Evolutionary conservation across 1,140 invertebrate genomes (phyloP), one percentile per base, ranked within the genome.

Genomic region (Micrasema longulum): DNA sequence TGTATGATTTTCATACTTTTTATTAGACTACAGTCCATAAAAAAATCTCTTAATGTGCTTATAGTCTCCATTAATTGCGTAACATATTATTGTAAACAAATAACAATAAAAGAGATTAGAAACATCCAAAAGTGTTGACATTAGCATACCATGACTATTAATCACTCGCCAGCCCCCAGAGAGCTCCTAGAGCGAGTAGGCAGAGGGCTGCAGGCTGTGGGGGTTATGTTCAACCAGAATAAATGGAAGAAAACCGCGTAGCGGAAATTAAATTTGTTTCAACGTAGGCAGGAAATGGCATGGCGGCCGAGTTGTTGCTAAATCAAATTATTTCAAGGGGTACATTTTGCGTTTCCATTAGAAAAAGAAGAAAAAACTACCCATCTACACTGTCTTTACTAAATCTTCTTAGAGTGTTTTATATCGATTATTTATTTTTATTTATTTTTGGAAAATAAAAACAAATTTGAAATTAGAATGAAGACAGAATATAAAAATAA

Each of bases 191-290:
- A 4, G n/a, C 12, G 2, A 5, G 16, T 14, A 11, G n/a, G 0
- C 5, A 23, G 23, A 11, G n/a, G n/a, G n/a, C n/a, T n/a, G 12
- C 50, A 23, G 20, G 7, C 18, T 10, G 26, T 22, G 11, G n/a
- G 3, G 2, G 12, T 12, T 26, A 3, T n/a, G 26, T 26, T 12
- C 26, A n/a, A 14, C 12, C 26, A 11, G 26, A 57, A 57, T 35
- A 36, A 36, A 57, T 57, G 53, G 53, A 57, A 57, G 53, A 57
- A 57, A 57, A 57, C 53, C 53, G 53, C 53, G 53, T 14, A 16
- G 36, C 53, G 53, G 53, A 57, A 57, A 57, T 57, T 57, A 57
- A 57, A 57, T 57, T 57, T 57, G 53, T 57, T 57, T 57, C 35
- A 57, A 57, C 53, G 31, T 36, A 57, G 53, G 53, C 53, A 57